These are phyloP conservation scores for Muscidifurax raptorellus DNA, from an alignment of 1,140 invertebrate genomes.

Conservation along the genomic window DNA sequence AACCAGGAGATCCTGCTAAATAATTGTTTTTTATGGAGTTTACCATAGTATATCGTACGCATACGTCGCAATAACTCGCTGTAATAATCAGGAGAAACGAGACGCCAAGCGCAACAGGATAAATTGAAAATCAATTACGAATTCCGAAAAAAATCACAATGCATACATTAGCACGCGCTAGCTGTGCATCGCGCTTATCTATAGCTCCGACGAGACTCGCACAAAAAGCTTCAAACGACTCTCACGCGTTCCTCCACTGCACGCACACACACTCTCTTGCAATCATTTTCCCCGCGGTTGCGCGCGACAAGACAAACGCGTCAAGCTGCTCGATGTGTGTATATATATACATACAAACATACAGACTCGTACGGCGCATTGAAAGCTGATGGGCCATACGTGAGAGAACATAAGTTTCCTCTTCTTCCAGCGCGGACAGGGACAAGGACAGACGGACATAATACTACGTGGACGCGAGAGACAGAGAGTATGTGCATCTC, in stretches of 20 bases:
- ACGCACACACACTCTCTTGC: not conserved
- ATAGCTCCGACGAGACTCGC: not conserved
- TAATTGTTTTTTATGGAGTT: no score
- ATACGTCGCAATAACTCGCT: not conserved
- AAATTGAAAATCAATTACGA: conserved; percentile 8
- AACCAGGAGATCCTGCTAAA: no score
- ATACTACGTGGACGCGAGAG: not conserved
- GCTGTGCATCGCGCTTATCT: not conserved
- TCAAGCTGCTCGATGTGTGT: not conserved
- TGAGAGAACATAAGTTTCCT: conserved; percentile 30
- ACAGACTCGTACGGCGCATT: not conserved
- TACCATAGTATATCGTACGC: no score
- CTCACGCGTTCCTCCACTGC: not conserved
- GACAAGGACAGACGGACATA: not conserved
- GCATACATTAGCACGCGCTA: not conserved
- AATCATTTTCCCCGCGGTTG: not conserved
- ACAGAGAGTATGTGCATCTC: not conserved
- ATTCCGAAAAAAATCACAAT: not conserved
- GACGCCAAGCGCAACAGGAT: not conserved
- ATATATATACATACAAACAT: not conserved
- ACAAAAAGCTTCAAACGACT: conserved; percentile 6
- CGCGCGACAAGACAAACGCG: conserved; percentile 24
- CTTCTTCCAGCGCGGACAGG: not conserved
- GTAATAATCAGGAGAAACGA: not conserved
- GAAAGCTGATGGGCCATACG: conserved; percentile 23